Percentiles rank a stretch among this genome's conserved stretches.
Evolutionary conservation across 2,113 vertebrate genomes (phyloP).

Genomic region (Mobula hypostoma): DNA sequence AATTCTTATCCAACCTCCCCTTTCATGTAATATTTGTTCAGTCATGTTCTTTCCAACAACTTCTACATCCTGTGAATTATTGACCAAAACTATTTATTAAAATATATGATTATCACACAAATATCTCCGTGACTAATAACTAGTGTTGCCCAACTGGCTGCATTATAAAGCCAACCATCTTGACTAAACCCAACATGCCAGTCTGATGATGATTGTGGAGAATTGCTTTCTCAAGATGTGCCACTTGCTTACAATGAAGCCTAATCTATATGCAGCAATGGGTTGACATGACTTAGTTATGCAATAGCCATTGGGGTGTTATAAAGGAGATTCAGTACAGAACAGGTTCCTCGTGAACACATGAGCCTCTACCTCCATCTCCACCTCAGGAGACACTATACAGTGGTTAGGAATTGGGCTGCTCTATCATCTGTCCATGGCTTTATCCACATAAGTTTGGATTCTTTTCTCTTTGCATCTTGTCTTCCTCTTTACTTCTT

Average conservation of each 20-base stretch:
- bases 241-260: not conserved
- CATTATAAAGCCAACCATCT: not conserved
- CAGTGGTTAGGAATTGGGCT: not conserved
- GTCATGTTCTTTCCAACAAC: no score
- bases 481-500: not conserved
- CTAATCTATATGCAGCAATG: not conserved
- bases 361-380: not conserved
- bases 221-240: not conserved
- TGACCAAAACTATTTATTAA: not conserved
- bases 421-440: not conserved
- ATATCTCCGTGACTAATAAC: not conserved
- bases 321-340: not conserved
- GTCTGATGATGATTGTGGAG: not conserved
- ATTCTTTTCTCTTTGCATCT: not conserved
- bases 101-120: not conserved
- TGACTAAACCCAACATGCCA: not conserved
- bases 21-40: no score
- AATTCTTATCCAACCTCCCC: no score
- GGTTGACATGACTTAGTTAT: not conserved
- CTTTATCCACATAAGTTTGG: not conserved
- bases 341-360: not conserved
- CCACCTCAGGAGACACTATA: not conserved
- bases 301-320: not conserved
- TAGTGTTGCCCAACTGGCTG: not conserved
- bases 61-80: no score